Evolutionary conservation across 2,113 vertebrate species (phyloP), one percentile per base, ranked within the genome.

Genomic region (Noctilio leporinus): DNA sequence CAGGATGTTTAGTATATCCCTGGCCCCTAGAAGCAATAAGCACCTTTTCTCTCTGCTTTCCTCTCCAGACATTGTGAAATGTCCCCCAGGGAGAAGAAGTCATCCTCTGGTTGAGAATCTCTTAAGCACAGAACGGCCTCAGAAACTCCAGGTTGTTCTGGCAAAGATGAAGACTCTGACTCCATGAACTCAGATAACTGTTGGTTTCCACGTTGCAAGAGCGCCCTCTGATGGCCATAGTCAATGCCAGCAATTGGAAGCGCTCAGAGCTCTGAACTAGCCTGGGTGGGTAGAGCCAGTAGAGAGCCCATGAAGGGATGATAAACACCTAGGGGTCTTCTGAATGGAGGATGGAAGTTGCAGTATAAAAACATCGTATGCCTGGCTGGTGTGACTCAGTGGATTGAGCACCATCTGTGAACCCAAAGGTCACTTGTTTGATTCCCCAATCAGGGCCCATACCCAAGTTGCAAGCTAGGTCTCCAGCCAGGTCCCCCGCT

Each of bases 161-260:
- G 43, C 77, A 26, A 55, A 69, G n/a, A 75, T 15, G 38, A 10
- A 10, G 35, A 88, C 45, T 5, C n/a, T 17, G 75, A n/a, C 5
- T 2, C 43, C 47, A n/a, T 26, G 15, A 1, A 3, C 3, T 0
- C n/a, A 10, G 12, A 73, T 45, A 83, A 5, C 43, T 19, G 7
- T 5, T 16, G 69, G 45, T 0, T 69, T 88, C 28, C 70, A 5
- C 24, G 3, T 55, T 35, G 45, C 43, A 65, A 65, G 65, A 65
- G 89, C 38, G 84, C 81, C 96, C 92, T 94, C 96, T 95, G 47
- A 92, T 92, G 97, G 81, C 24, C 40, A 35, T 7, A 94, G 30
- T 9, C 28, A 10, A n/a, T 16, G 38, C 28, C 28, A 5, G 57
- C 0, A 0, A 4, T 12, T 22, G 38, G n/a, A 57, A 64, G 38